Conservation (phyloP, 2,888 invertebrate genomes). For the Epirrhoe tristata region DNA sequence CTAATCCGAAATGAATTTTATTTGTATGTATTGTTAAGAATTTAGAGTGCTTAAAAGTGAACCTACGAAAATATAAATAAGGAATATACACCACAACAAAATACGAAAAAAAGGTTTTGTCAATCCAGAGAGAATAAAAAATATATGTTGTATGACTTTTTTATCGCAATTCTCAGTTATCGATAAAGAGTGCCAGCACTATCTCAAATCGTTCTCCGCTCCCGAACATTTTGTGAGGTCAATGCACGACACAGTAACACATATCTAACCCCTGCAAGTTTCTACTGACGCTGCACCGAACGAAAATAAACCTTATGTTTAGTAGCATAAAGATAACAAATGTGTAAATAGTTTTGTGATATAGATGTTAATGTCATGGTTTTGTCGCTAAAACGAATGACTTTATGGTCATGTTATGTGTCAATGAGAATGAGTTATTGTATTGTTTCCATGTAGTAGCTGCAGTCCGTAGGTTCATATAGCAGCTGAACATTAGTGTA, state of each 20-base stretch:
- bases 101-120: no score
- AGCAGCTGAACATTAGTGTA: background rate
- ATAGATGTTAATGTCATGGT: constrained; percentile 35
- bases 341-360: constrained; percentile 10
- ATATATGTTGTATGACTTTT: background rate
- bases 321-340: constrained; percentile 4
- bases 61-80: no score
- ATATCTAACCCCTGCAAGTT: constrained; percentile 57
- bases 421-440: constrained; percentile 32
- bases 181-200: constrained; percentile 54
- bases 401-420: constrained; percentile 40
- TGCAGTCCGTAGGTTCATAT: background rate
- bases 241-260: constrained; percentile 79
- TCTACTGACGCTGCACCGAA: constrained; percentile 11
- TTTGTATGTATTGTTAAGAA: constrained; percentile 2
- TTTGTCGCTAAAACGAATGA: constrained; percentile 44
- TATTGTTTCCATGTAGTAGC: constrained; percentile 21
- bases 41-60: background rate
- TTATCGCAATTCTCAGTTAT: constrained; percentile 16
- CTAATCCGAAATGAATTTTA: background rate
- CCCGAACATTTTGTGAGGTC: constrained; percentile 72
- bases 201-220: constrained; percentile 67
- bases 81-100: no score
- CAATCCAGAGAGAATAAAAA: no score
- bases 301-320: constrained; percentile 39